Evolutionary conservation across 2,113 vertebrate genomes (phyloP).

Genomic region (Tylochromis polylepis): DNA sequence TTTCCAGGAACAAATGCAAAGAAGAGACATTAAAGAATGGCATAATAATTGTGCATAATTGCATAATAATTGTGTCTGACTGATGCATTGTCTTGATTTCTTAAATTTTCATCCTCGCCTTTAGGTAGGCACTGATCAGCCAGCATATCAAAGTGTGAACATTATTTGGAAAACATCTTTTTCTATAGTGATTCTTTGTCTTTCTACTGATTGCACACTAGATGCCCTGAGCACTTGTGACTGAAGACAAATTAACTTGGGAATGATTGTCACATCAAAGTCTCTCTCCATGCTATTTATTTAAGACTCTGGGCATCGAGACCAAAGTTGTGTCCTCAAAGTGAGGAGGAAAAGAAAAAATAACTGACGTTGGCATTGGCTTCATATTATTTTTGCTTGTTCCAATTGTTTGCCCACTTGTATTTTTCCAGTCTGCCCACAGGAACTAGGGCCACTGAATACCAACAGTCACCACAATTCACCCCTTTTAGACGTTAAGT

Average conservation of each 20-base stretch:
- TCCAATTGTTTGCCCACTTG: slow-evolving; percentile 12
- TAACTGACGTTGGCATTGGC: neutral
- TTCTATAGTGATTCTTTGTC: slow-evolving; percentile 31
- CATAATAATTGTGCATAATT: slow-evolving; percentile 3
- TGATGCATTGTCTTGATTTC: slow-evolving; percentile 18
- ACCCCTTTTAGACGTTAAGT: neutral
- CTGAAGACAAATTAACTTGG: slow-evolving; percentile 63
- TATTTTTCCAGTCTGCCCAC: slow-evolving; percentile 3
- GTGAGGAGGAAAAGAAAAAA: neutral
- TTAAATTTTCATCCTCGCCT: slow-evolving; percentile 36
- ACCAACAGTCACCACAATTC: slow-evolving; percentile 1
- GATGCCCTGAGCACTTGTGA: slow-evolving; percentile 50
- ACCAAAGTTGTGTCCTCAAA: slow-evolving; percentile 39
- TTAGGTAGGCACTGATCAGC: slow-evolving; percentile 43
- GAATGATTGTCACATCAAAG: slow-evolving; percentile 61
- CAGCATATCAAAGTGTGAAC: slow-evolving; percentile 36
- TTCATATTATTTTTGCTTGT: slow-evolving; percentile 6
- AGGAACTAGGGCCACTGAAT: neutral
- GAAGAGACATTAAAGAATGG: neutral
- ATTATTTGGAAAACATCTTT: slow-evolving; percentile 34
- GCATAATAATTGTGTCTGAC: neutral
- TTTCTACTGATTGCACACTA: slow-evolving; percentile 41
- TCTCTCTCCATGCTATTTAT: slow-evolving; percentile 19
- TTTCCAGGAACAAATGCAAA: neutral
- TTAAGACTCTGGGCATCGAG: slow-evolving; percentile 37